Percentiles rank a stretch among this genome's conserved stretches.
These are phyloP conservation scores for Nebria ingens DNA, from an alignment of 1,140 invertebrate species.

Conservation along the genomic window DNA sequence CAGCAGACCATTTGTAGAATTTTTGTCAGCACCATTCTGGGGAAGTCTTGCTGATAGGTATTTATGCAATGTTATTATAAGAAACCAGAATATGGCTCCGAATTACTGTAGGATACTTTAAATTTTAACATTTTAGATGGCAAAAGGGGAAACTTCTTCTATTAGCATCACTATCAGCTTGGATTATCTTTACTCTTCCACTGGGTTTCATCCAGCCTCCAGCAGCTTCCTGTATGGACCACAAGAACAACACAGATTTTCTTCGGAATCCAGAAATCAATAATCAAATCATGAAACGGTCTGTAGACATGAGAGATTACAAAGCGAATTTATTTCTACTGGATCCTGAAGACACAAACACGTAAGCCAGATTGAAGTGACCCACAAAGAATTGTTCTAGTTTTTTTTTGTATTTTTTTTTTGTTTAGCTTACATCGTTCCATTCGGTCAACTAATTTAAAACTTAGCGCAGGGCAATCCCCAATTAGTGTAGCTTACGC, in stretches of 20 bases:
- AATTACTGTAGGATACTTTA: not conserved
- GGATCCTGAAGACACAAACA: constrained; percentile 11
- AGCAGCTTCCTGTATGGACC: constrained; percentile 73
- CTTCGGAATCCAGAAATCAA: constrained; percentile 38
- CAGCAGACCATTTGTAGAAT: constrained; percentile 92
- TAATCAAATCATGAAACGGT: constrained; percentile 30
- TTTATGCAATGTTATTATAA: too few species aligned
- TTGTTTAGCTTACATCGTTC: constrained; percentile 13
- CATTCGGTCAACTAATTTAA: constrained; percentile 22
- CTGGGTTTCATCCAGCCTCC: constrained; percentile 91
- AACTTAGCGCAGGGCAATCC: constrained; percentile 49
- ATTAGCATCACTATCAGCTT: constrained; percentile 82
- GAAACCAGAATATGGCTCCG: not conserved
- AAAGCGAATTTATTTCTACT: constrained; percentile 3
- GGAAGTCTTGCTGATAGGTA: constrained; percentile 85
- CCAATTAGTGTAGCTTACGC: constrained; percentile 70
- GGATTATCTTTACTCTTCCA: constrained; percentile 94
- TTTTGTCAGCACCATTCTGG: constrained; percentile 97
- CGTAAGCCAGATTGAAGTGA: not conserved
- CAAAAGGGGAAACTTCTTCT: constrained; percentile 79
- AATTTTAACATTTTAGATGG: constrained; percentile 46
- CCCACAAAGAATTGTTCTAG: constrained; percentile 3
- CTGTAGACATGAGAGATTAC: constrained; percentile 12
- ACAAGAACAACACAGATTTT: constrained; percentile 37
- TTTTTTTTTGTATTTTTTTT: not conserved